Conservation (phyloP, 1,140 invertebrate genomes). For the Nautilus pompilius region DNA sequence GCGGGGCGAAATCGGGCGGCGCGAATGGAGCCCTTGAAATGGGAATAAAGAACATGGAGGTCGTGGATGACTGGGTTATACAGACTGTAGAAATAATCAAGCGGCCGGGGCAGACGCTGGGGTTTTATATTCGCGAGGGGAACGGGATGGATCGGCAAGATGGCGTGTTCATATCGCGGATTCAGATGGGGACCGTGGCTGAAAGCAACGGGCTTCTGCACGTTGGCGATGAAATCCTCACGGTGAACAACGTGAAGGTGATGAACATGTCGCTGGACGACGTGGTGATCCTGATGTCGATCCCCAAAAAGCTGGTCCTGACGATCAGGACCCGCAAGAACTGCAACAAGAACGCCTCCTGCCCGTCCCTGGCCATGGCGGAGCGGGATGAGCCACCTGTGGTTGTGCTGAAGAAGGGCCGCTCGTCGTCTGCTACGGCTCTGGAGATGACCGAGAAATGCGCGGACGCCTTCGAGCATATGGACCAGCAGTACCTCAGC, state of each 20-base stretch:
- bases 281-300: slow-evolving; percentile 99
- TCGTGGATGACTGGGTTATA: slow-evolving; percentile 61
- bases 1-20: background rate
- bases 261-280: slow-evolving; percentile 97
- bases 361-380: slow-evolving; percentile 43
- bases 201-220: slow-evolving; percentile 94
- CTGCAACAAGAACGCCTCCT: slow-evolving; percentile 47
- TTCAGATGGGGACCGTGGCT: slow-evolving; percentile 71
- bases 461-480: slow-evolving; percentile 58
- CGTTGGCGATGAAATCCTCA: slow-evolving; percentile 98
- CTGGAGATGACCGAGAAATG: slow-evolving; percentile 80
- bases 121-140: slow-evolving; percentile 95
- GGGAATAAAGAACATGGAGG: slow-evolving; percentile 53
- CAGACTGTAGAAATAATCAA: slow-evolving; percentile 99
- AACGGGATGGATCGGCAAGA: slow-evolving; percentile 89
- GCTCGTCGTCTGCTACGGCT: slow-evolving; percentile 45
- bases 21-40: slow-evolving; percentile 39
- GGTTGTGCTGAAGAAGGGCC: slow-evolving; percentile 83
- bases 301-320: slow-evolving; percentile 89
- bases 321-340: slow-evolving; percentile 68
- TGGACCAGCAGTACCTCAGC: slow-evolving; percentile 6
- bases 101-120: slow-evolving; percentile 95
- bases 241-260: slow-evolving; percentile 96
- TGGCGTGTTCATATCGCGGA: slow-evolving; percentile 97
- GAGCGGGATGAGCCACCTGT: slow-evolving; percentile 78